Percentiles rank a stretch among this genome's conserved stretches.
These are phyloP conservation scores for Champsocephalus esox DNA, from an alignment of 2,797 vertebrate species.

Conservation along the genomic window DNA sequence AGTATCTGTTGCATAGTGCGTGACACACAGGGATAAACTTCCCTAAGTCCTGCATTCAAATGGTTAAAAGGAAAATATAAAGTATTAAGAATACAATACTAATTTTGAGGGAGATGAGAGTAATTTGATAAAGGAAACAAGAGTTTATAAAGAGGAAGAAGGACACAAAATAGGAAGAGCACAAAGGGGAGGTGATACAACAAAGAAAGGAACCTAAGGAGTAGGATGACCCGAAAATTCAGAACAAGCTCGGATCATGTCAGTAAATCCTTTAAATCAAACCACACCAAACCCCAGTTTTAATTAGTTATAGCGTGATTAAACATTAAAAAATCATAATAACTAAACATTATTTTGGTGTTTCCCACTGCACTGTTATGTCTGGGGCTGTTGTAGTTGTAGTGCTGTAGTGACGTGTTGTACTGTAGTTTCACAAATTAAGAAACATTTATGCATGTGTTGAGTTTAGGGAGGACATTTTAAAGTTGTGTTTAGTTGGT, in stretches of 20 bases:
- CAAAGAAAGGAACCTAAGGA: neutral
- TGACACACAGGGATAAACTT: neutral
- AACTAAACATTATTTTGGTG: neutral
- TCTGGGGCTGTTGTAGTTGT: neutral
- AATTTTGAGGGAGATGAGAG: neutral
- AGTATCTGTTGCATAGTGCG: neutral
- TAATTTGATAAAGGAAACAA: neutral
- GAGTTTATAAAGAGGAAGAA: neutral
- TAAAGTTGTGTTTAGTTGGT: too few relatives aligned
- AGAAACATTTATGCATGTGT: too few relatives aligned
- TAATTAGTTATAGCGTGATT: neutral
- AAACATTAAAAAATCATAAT: neutral
- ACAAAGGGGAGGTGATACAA: too few relatives aligned
- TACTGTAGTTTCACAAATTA: too few relatives aligned
- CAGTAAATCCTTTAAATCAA: too few relatives aligned
- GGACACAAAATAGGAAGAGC: neutral
- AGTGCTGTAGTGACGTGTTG: too few relatives aligned
- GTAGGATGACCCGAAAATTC: neutral
- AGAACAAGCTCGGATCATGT: neutral
- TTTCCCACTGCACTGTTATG: too few relatives aligned
- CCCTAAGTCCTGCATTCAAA: neutral
- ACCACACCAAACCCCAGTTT: neutral
- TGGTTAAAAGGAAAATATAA: neutral
- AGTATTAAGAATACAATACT: neutral
- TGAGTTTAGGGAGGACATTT: too few relatives aligned